These are phyloP conservation scores for Drosophila mayri DNA, from an alignment of 1,140 invertebrate genomes.

Conservation along the genomic window DNA sequence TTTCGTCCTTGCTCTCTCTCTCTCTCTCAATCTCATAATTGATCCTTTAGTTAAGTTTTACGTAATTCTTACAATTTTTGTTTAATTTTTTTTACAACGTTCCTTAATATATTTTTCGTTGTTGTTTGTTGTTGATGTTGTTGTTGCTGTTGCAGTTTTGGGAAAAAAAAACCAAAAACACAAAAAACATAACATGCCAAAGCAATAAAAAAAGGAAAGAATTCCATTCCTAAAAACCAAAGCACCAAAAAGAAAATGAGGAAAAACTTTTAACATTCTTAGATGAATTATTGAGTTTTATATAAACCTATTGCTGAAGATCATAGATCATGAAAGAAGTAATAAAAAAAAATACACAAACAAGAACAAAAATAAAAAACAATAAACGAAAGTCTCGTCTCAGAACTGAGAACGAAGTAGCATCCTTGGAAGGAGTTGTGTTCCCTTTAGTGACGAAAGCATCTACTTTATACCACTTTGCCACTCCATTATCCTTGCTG, in stretches of 20 bases:
- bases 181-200: conserved; percentile 1
- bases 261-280: neutral
- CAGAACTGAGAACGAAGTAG: neutral
- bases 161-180: conserved; percentile 24
- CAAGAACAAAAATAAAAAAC: neutral
- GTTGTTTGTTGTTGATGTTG: conserved; percentile 38
- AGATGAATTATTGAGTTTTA: conserved; percentile 10
- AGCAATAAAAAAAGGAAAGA: neutral
- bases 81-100: conserved; percentile 19
- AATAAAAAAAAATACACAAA: neutral
- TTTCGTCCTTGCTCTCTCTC: neutral
- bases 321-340: conserved; percentile 25
- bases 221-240: no score
- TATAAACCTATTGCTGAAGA: conserved; percentile 25
- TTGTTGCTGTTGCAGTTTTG: conserved; percentile 50
- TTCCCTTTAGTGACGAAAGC: conserved; percentile 33
- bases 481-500: conserved; percentile 23
- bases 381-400: neutral
- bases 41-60: conserved; percentile 23
- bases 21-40: conserved; percentile 11
- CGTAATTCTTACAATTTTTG: conserved; percentile 26
- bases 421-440: conserved; percentile 3
- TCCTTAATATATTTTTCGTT: conserved; percentile 37
- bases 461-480: conserved; percentile 12
- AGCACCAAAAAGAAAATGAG: neutral